Conservation (phyloP, 2,888 invertebrate genomes). For the Mylabris sibirica region DNA sequence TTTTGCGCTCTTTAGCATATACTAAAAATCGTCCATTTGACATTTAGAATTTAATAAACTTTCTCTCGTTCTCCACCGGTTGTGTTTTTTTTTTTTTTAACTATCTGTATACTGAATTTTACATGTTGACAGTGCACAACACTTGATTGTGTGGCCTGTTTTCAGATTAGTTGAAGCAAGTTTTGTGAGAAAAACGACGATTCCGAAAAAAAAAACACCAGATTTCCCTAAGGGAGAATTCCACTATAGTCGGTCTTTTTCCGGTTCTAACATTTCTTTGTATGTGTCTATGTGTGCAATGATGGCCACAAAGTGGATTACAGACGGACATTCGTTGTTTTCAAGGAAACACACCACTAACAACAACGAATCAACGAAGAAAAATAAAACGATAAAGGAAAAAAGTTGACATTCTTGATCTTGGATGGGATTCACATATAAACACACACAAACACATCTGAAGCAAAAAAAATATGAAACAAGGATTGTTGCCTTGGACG, state of each 20-base stretch:
- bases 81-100: neutral
- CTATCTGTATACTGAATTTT: conserved; percentile 18
- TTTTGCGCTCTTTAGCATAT: conserved; percentile 6
- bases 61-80: neutral
- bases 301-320: conserved; percentile 39
- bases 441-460: neutral
- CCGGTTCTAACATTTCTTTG: conserved; percentile 26
- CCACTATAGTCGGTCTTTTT: conserved; percentile 29
- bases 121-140: conserved; percentile 21
- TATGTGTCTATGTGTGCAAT: conserved; percentile 23
- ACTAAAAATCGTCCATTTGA: conserved; percentile 11
- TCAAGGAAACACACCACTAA: too few species aligned
- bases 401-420: conserved; percentile 43
- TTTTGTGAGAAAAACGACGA: neutral
- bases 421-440: neutral
- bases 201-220: conserved; percentile 20
- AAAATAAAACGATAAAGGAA: conserved; percentile 20
- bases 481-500: conserved; percentile 51
- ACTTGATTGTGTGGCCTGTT: conserved; percentile 41
- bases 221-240: conserved; percentile 51
- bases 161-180: conserved; percentile 45
- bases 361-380: conserved; percentile 19
- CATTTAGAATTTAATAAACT: conserved; percentile 25
- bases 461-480: conserved; percentile 50
- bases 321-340: conserved; percentile 13